Evolutionary conservation across 2,888 invertebrate species (phyloP).

Genomic region (Glyphotaelius pellucidus): DNA sequence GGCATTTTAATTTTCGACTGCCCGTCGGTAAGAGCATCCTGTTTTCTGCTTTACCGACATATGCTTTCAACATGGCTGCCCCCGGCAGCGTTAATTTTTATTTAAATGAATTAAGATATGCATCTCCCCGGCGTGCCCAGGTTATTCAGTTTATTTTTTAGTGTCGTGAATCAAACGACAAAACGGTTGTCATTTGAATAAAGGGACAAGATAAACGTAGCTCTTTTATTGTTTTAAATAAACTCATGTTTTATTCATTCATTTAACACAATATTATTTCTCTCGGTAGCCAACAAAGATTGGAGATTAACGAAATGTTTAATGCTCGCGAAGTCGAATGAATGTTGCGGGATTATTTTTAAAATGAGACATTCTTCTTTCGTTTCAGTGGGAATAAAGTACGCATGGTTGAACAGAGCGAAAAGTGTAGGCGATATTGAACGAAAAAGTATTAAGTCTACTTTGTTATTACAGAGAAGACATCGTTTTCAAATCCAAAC

Average conservation of each 20-base stretch:
- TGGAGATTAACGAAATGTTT: slow-evolving; percentile 20
- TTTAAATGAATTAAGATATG: slow-evolving; percentile 63
- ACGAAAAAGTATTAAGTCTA: neutral
- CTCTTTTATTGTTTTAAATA: slow-evolving; percentile 49
- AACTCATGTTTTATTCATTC: slow-evolving; percentile 50
- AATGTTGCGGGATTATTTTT: slow-evolving; percentile 13
- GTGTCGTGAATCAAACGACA: slow-evolving; percentile 54
- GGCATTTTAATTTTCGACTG: slow-evolving; percentile 58
- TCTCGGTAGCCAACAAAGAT: slow-evolving; percentile 35
- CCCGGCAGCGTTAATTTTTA: slow-evolving; percentile 62
- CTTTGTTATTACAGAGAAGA: neutral
- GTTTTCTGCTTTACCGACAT: slow-evolving; percentile 51
- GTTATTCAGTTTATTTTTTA: slow-evolving; percentile 55
- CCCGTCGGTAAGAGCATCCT: slow-evolving; percentile 45
- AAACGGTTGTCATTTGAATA: slow-evolving; percentile 57
- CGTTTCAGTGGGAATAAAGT: neutral
- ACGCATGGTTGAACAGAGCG: neutral
- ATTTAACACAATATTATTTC: slow-evolving; percentile 51
- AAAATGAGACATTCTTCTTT: slow-evolving; percentile 23
- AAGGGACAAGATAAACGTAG: slow-evolving; percentile 47
- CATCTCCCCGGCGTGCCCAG: slow-evolving; percentile 51
- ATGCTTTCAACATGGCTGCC: slow-evolving; percentile 56
- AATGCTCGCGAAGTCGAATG: neutral
- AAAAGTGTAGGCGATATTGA: slow-evolving; percentile 5
- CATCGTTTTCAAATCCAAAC: neutral